These are phyloP conservation scores for Clupea harengus DNA, from an alignment of 2,113 vertebrate species.

Conservation along the genomic window DNA sequence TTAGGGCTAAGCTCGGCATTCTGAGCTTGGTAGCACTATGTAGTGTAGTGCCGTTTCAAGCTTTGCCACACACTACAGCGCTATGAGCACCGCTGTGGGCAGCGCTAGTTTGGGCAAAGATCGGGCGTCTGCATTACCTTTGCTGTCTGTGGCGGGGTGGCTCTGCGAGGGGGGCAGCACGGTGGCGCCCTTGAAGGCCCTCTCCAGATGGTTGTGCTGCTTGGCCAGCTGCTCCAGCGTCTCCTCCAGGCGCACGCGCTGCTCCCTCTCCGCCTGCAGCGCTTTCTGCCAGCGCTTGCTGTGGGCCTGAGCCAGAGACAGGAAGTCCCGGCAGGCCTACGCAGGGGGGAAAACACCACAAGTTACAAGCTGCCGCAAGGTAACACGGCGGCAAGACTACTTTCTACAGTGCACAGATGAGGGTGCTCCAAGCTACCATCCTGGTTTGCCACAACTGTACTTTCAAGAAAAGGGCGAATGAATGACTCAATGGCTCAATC, in stretches of 20 bases:
- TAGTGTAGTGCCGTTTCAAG: too few relatives aligned
- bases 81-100: not conserved
- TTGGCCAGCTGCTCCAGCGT: conserved; percentile 94
- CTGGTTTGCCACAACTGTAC: too few relatives aligned
- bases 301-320: conserved; percentile 86
- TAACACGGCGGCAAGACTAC: not conserved
- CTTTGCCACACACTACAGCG: not conserved
- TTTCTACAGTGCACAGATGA: not conserved
- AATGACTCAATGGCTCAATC: too few relatives aligned
- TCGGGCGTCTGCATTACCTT: conserved; percentile 70
- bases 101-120: not conserved
- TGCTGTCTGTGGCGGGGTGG: conserved; percentile 65
- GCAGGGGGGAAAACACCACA: not conserved
- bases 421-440: too few relatives aligned
- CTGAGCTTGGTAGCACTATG: not conserved
- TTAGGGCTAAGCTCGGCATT: not conserved
- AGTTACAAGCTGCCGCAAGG: not conserved
- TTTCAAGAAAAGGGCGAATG: too few relatives aligned
- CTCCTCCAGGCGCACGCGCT: conserved; percentile 91
- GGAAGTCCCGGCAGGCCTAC: conserved; percentile 90
- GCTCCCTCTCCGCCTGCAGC: conserved; percentile 88
- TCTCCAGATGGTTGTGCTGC: conserved; percentile 95
- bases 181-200: conserved; percentile 89
- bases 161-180: conserved; percentile 75
- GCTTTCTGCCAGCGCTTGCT: conserved; percentile 96